phyloP scores from a whole-genome alignment of 2,797 vertebrate genomes.

The Cetoscarus ocellatus region DNA sequence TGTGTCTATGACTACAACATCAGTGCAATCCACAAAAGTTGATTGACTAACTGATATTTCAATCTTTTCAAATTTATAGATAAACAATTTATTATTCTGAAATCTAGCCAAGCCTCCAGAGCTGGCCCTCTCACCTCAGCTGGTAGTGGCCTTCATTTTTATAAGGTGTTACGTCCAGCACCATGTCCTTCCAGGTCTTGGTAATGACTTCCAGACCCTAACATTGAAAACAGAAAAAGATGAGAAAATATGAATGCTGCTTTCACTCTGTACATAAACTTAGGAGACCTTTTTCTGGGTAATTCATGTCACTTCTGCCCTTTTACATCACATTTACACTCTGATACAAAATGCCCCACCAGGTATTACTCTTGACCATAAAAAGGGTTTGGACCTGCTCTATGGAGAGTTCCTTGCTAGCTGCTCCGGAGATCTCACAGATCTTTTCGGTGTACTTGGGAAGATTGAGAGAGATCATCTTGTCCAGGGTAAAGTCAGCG shows the following conservation, averaged over 20 bases:
- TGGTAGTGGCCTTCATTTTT: constrained; percentile 88
- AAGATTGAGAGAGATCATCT: constrained; percentile 86
- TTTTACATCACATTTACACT: too few relatives aligned
- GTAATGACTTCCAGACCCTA: constrained; percentile 87
- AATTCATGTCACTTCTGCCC: too few relatives aligned
- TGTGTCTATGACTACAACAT: too few relatives aligned
- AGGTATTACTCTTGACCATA: background rate
- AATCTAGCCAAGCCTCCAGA: background rate
- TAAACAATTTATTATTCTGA: too few relatives aligned
- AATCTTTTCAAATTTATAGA: too few relatives aligned
- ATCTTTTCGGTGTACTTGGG: constrained; percentile 86
- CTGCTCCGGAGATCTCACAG: constrained; percentile 87
- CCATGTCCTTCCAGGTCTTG: constrained; percentile 85
- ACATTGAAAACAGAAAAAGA: constrained; percentile 37
- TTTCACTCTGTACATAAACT: too few relatives aligned
- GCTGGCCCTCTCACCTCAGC: constrained; percentile 81
- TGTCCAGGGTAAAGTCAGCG: constrained; percentile 84
- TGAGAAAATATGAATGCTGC: too few relatives aligned
- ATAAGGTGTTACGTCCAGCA: constrained; percentile 86
- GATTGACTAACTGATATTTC: too few relatives aligned
- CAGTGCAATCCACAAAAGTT: too few relatives aligned
- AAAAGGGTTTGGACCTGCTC: constrained; percentile 83
- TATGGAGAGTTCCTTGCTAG: constrained; percentile 91
- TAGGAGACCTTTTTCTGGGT: too few relatives aligned
- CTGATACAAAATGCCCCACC: background rate